These are phyloP conservation scores for Gastrophryne carolinensis DNA, from an alignment of 2,797 vertebrate genomes.

Conservation along the genomic window DNA sequence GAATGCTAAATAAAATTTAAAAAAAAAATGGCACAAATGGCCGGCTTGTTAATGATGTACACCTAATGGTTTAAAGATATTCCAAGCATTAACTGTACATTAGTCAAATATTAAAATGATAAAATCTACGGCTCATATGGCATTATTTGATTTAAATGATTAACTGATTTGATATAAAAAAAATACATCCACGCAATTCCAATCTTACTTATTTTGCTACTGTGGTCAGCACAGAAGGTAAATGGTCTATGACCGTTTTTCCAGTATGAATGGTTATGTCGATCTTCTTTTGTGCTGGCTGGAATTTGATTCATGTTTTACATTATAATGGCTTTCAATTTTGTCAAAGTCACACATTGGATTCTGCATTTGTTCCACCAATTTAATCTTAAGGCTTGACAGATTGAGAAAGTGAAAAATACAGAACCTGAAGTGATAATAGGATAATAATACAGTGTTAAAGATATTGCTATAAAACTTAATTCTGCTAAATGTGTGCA, in stretches of 20 bases:
- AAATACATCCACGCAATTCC: too few species aligned
- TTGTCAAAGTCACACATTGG: conserved; percentile 44
- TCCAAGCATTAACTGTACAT: too few species aligned
- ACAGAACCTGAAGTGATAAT: conserved; percentile 7
- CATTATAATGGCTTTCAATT: conserved; percentile 45
- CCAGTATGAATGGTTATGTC: conserved; percentile 37
- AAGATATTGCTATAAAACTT: neutral
- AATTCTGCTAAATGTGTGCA: neutral
- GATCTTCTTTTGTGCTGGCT: conserved; percentile 17
- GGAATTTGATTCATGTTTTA: conserved; percentile 45
- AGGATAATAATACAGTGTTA: conserved; percentile 10
- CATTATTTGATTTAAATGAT: too few species aligned
- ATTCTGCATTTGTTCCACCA: conserved; percentile 41
- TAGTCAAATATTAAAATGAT: too few species aligned
- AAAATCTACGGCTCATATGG: too few species aligned
- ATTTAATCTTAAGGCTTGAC: conserved; percentile 31
- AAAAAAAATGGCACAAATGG: too few species aligned
- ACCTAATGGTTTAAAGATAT: too few species aligned
- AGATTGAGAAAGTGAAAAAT: conserved; percentile 36
- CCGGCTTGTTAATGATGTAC: too few species aligned
- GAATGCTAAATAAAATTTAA: too few species aligned
- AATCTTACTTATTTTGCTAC: neutral
- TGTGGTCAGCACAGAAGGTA: conserved; percentile 22
- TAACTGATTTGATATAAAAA: too few species aligned
- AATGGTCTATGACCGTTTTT: conserved; percentile 30